Evolutionary conservation across 2,113 vertebrate genomes (phyloP), one percentile per base, ranked within the genome.

Genomic region (Pterocles orientalis): DNA sequence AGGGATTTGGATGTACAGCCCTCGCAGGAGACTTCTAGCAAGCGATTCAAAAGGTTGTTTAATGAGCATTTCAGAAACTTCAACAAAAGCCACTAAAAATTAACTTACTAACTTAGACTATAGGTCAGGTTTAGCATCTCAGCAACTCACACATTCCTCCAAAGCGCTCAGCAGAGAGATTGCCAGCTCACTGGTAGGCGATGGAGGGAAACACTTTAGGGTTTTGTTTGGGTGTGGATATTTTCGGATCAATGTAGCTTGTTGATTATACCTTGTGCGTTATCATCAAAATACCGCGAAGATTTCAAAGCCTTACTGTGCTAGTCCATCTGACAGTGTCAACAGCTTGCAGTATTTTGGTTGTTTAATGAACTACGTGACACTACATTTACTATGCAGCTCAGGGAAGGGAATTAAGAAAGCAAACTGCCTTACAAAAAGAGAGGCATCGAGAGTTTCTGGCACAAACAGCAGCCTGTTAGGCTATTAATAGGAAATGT

Each of bases 391-490:
- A 69, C 18, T 31, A 18, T 11, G 9, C 28, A 50, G 68, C 36
- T 69, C 41, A 33, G 50, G 41, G 28, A 94, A 87, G 31, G 31
- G 33, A 92, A 95, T 71, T 3, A 41, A n/a, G 25, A 90, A 80
- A 82, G n/a, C 28, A 82, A 64, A 85, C 18, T n/a, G 25, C 70
- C 53, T 87, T 10, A 66, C 2, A 41, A 19, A 62, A 78, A 69
- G 29, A 82, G 47, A 14, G 24, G 7, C 53, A 80, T 0, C 0
- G 10, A 72, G 43, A 65, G 6, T 1, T 66, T 82, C 50, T 39
- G 70, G 21, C 41, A 58, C 45, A 33, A 65, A 82, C 0, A 0
- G 4, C 43, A 89, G 28, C 47, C n/a, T 88, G 53, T 39, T 1
- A 66, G 31, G 48, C 13, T 56, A 71, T 45, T 68, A 71, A 25